Conservation (phyloP, 2,888 invertebrate genomes). For the Bruchidius siliquastri region DNA sequence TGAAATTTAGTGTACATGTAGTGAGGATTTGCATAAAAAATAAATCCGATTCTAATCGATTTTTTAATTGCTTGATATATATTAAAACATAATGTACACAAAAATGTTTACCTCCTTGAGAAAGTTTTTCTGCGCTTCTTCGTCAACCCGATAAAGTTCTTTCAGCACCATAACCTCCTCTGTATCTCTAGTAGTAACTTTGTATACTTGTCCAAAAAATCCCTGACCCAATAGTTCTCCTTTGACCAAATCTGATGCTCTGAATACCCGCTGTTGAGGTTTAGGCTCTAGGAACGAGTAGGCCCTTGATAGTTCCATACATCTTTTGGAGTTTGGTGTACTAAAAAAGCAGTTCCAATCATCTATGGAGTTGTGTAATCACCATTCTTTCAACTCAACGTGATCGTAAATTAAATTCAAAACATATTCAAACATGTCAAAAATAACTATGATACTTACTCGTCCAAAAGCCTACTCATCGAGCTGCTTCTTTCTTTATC, state of each 20-base stretch:
- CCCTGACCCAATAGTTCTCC: conserved; percentile 89
- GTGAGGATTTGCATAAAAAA: no score
- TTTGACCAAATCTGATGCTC: conserved; percentile 83
- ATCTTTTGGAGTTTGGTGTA: conserved; percentile 42
- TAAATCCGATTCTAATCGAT: no score
- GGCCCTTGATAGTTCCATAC: conserved; percentile 71
- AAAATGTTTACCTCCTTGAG: conserved; percentile 80
- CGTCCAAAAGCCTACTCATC: conserved; percentile 77
- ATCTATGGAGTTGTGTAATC: no score
- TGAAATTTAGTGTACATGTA: no score
- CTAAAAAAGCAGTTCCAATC: conserved; percentile 29
- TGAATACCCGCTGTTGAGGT: conserved; percentile 71
- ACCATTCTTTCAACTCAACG: no score
- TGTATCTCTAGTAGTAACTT: conserved; percentile 86
- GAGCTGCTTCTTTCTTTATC: conserved; percentile 83
- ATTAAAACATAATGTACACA: no score
- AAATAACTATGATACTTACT: conserved; percentile 46
- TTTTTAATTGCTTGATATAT: no score
- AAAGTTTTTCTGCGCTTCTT: conserved; percentile 90
- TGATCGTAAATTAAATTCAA: no score
- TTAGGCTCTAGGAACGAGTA: conserved; percentile 76
- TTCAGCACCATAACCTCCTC: conserved; percentile 94
- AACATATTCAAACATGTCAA: no score
- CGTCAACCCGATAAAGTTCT: conserved; percentile 85
- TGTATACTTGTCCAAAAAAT: conserved; percentile 90